A percentile compares a stretch with the other conserved stretches of the same genome.
phyloP scores from a whole-genome alignment of 2,888 invertebrate genomes.

The Drosophila meridiana region DNA sequence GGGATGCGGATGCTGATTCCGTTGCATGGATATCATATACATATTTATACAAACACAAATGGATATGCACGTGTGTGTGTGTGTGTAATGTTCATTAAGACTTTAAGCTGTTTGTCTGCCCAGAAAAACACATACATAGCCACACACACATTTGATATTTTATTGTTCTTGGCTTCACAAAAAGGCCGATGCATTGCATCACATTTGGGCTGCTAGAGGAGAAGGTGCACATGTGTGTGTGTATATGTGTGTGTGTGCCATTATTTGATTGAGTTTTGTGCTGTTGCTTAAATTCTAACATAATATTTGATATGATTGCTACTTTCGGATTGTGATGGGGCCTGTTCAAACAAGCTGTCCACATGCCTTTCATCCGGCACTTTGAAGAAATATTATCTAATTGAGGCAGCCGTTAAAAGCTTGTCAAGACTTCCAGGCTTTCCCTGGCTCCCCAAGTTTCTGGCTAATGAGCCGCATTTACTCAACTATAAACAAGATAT shows the following conservation, averaged over 20 bases:
- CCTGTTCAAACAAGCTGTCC: constrained; percentile 51
- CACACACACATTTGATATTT: constrained; percentile 33
- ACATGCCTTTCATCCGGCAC: constrained; percentile 21
- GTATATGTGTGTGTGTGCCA: constrained; percentile 4
- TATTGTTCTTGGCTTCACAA: constrained; percentile 51
- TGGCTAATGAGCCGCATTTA: constrained; percentile 67
- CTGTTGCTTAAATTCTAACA: constrained; percentile 57
- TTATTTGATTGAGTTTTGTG: constrained; percentile 54
- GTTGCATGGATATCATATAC: constrained; percentile 30
- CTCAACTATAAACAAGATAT: constrained; percentile 62
- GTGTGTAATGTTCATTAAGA: constrained; percentile 47
- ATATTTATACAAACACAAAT: neutral
- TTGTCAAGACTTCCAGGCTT: constrained; percentile 22
- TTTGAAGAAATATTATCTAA: constrained; percentile 28
- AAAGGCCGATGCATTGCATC: constrained; percentile 64
- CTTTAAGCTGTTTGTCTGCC: constrained; percentile 68
- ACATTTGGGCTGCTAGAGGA: neutral
- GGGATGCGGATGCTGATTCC: constrained; percentile 11
- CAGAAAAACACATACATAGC: constrained; percentile 24
- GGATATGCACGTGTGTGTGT: neutral
- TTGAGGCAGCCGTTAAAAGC: constrained; percentile 27
- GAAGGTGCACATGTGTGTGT: neutral
- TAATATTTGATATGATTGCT: constrained; percentile 74
- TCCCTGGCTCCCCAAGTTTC: constrained; percentile 39
- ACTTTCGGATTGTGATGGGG: constrained; percentile 48